Base-by-base conservation (phyloP, 2,797 vertebrate genomes). In the Cyclopterus lumpus region DNA sequence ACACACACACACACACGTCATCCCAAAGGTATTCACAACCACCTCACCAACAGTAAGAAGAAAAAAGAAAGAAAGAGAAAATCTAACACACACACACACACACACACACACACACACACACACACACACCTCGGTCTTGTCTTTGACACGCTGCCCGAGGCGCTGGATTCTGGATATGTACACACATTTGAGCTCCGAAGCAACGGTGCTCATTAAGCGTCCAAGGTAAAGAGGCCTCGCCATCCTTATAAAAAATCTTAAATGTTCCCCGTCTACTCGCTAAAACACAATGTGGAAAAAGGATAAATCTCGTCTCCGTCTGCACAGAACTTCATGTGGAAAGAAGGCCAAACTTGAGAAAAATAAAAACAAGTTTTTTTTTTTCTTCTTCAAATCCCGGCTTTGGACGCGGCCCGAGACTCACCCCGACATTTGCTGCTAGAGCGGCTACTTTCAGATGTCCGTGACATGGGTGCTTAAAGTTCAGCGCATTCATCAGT, bases 11-110 rank as follows among this genome's bases (percentile, higher is more conserved):
- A n/a, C n/a, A n/a, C n/a, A n/a, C n/a, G 78, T 93, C 91, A 91
- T 91, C 92, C 89, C 87, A 76, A 70, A 91, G 91, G 92, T 73
- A 94, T 95, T 92, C 87, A 77, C 77, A 86, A 79, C 84, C 82
- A 89, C 86, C 86, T 91, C 85, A 76, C 85, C 64, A 84, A 79
- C 72, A 73, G 71, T 53, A n/a, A 40, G 20, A 44, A 49, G 57
- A 61, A 71, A 79, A 53, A 60, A 64, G 60, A 59, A 77, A 79
- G 67, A 77, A 67, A 64, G 1, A 5, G 11, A 28, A n/a, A 67
- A 74, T 28, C 26, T 28, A 28, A 28, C 26, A 28, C 26, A 22
- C 22, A 89, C 83, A 81, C 42, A 67, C 81, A 89, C 83, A 81
- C 42, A 67, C 81, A 79, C 48, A 84, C n/a, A 34, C 32, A 34